phyloP scores from a whole-genome alignment of 2,888 invertebrate species.

The Euplagia quadripunctaria region DNA sequence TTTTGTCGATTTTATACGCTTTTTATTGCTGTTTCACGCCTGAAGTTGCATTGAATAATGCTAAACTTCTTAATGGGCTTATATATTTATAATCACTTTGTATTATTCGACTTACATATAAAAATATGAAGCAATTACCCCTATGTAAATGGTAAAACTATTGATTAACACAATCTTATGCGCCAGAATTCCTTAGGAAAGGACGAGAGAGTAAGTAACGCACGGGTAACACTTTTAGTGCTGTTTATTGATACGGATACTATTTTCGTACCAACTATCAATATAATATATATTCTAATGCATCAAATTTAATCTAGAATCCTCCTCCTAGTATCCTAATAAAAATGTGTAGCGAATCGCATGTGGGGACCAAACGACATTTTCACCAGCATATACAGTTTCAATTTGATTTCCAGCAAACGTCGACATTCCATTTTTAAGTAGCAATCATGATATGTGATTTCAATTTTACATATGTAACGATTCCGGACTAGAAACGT shows the following conservation, averaged over 20 bases:
- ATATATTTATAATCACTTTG: neutral
- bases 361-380: slow-evolving; percentile 64
- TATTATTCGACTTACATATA: neutral
- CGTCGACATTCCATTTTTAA: slow-evolving; percentile 76
- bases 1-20: neutral
- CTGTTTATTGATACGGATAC: neutral
- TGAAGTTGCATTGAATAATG: neutral
- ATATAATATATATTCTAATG: slow-evolving; percentile 31
- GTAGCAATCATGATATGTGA: slow-evolving; percentile 77
- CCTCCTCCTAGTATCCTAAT: slow-evolving; percentile 48
- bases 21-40: neutral
- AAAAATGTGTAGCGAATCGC: slow-evolving; percentile 45
- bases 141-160: no score
- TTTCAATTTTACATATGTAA: slow-evolving; percentile 58
- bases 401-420: slow-evolving; percentile 77
- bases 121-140: no score
- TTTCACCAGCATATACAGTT: slow-evolving; percentile 71
- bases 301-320: slow-evolving; percentile 48
- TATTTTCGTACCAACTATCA: neutral
- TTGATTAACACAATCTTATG: no score
- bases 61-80: neutral
- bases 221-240: neutral
- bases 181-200: no score
- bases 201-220: neutral
- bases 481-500: neutral